Percentiles rank a stretch among this genome's conserved stretches.
phyloP scores from a whole-genome alignment of 2,113 vertebrate genomes.

The Spermophilus dauricus region DNA sequence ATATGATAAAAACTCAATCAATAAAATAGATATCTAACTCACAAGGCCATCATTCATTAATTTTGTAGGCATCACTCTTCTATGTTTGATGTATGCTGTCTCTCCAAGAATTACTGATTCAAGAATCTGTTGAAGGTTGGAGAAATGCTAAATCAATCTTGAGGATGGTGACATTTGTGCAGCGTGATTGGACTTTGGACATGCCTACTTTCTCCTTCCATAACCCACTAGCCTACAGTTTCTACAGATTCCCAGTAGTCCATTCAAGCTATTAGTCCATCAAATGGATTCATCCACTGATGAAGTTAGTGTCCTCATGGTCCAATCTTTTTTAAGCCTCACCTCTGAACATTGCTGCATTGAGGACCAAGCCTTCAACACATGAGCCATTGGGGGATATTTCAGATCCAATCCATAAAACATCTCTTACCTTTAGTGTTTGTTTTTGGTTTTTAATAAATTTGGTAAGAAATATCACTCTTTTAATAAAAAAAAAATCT shows the following conservation, averaged over 20 bases:
- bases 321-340: neutral
- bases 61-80: constrained; percentile 56
- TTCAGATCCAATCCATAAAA: neutral
- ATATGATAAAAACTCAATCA: constrained; percentile 75
- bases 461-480: neutral
- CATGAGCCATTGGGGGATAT: neutral
- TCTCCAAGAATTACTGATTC: constrained; percentile 57
- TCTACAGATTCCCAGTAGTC: neutral
- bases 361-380: neutral
- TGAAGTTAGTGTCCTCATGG: too few species aligned
- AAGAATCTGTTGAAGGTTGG: constrained; percentile 61
- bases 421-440: neutral
- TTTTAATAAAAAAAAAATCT: constrained; percentile 8
- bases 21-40: constrained; percentile 63
- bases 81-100: constrained; percentile 39
- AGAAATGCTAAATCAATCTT: constrained; percentile 77
- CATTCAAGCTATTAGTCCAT: neutral
- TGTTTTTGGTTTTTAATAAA: neutral
- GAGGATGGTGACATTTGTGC: constrained; percentile 72
- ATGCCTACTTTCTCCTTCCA: neutral
- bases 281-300: neutral
- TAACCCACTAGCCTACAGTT: neutral
- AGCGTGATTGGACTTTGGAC: constrained; percentile 72
- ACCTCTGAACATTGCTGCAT: neutral
- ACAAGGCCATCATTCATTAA: constrained; percentile 51